Percentiles rank a stretch among this genome's conserved stretches.
Conservation (phyloP, 2,888 invertebrate species). For the Eudemis profundana region DNA sequence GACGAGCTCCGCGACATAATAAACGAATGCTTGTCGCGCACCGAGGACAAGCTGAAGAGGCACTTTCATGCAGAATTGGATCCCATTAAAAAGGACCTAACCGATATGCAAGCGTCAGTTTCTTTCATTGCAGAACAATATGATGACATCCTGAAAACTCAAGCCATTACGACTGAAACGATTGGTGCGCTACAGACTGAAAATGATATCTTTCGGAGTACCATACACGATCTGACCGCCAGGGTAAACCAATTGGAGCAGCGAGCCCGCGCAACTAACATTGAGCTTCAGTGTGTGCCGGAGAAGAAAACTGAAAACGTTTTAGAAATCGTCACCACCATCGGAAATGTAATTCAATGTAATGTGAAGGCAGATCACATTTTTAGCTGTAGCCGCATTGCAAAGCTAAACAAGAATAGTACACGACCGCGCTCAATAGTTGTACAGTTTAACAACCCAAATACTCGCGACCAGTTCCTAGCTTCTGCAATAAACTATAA, state of each 20-base stretch:
- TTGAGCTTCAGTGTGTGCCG: constrained; percentile 45
- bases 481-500: constrained; percentile 43
- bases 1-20: too few species aligned
- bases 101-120: too few species aligned
- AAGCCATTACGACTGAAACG: neutral
- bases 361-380: constrained; percentile 27
- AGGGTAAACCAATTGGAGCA: constrained; percentile 40
- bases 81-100: too few species aligned
- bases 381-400: constrained; percentile 36
- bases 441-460: constrained; percentile 16
- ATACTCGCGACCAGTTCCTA: constrained; percentile 18
- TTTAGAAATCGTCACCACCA: constrained; percentile 9
- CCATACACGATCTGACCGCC: constrained; percentile 27
- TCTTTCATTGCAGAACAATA: too few species aligned
- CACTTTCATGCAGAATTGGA: too few species aligned
- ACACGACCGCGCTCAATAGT: too few species aligned
- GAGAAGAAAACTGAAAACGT: constrained; percentile 44
- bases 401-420: constrained; percentile 5
- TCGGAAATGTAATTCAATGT: constrained; percentile 26
- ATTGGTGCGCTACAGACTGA: constrained; percentile 3
- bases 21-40: too few species aligned
- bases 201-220: constrained; percentile 9
- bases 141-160: too few species aligned
- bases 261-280: constrained; percentile 33
- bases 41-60: too few species aligned